Percentiles rank a stretch among this genome's conserved stretches.
phyloP scores from a whole-genome alignment of 2,113 vertebrate genomes.

The Bubo blakistoni region DNA sequence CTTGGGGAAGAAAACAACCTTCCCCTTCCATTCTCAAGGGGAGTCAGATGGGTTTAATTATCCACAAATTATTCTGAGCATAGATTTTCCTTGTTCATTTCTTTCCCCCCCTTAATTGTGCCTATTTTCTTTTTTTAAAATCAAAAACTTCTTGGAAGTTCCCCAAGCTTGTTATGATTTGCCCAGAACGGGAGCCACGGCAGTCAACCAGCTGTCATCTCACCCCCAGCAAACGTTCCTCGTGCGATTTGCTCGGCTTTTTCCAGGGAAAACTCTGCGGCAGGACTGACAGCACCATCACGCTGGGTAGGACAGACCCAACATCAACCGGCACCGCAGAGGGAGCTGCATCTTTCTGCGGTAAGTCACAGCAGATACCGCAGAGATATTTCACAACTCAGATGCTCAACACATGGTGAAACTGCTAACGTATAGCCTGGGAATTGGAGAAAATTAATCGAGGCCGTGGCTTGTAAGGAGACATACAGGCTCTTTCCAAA shows the following conservation, averaged over 20 bases:
- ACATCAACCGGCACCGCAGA: accelerated
- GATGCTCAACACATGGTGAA: neutral
- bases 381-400: neutral
- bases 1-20: neutral
- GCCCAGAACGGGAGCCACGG: neutral
- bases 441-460: neutral
- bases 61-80: neutral
- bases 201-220: neutral
- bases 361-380: neutral
- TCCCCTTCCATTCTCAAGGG: neutral
- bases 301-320: accelerated
- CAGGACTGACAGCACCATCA: accelerated
- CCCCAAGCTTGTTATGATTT: neutral
- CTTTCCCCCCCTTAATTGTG: neutral
- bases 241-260: accelerated
- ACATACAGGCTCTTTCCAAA: neutral
- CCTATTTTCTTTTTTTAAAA: neutral
- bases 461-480: too few relatives aligned
- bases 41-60: neutral
- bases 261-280: accelerated
- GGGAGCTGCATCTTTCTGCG: neutral
- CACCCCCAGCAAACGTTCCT: neutral
- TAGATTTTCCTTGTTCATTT: too few relatives aligned
- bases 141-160: neutral
- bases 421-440: accelerated